These are phyloP conservation scores for Mamestra configurata DNA, from an alignment of 1,140 invertebrate genomes.

Conservation along the genomic window DNA sequence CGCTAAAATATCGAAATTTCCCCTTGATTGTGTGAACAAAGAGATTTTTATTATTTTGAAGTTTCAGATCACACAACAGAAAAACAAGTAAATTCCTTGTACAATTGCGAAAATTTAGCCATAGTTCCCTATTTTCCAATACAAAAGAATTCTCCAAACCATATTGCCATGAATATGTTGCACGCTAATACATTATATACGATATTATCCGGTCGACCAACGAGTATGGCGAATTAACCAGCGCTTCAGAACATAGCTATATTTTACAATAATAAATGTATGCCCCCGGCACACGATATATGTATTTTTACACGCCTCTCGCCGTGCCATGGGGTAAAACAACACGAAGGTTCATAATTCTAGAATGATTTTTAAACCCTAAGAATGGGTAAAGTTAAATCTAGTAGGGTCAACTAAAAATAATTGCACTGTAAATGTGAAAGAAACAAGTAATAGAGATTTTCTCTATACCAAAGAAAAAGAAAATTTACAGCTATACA, in stretches of 20 bases:
- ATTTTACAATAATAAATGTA: constrained; percentile 74
- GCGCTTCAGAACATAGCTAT: constrained; percentile 62
- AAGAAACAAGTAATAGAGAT: too few species aligned
- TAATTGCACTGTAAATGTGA: too few species aligned
- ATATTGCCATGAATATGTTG: constrained; percentile 37
- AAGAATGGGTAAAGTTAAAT: too few species aligned
- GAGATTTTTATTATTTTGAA: too few species aligned
- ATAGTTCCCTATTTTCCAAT: constrained; percentile 2
- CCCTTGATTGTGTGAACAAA: too few species aligned
- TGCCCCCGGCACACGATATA: constrained; percentile 71
- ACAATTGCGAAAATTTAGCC: background rate
- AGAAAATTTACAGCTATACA: too few species aligned
- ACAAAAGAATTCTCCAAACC: background rate
- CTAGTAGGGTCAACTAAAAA: too few species aligned
- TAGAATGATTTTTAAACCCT: background rate
- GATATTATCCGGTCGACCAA: constrained; percentile 15
- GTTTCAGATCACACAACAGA: too few species aligned
- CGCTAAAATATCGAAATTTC: too few species aligned
- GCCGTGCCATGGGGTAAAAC: constrained; percentile 55
- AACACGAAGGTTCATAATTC: constrained; percentile 8
- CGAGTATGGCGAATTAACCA: constrained; percentile 58
- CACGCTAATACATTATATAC: constrained; percentile 35
- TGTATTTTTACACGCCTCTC: constrained; percentile 71
- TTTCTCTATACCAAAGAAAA: too few species aligned
- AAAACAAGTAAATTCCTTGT: background rate